Base-by-base conservation (phyloP, 1,140 invertebrate species). In the Batillaria attramentaria region DNA sequence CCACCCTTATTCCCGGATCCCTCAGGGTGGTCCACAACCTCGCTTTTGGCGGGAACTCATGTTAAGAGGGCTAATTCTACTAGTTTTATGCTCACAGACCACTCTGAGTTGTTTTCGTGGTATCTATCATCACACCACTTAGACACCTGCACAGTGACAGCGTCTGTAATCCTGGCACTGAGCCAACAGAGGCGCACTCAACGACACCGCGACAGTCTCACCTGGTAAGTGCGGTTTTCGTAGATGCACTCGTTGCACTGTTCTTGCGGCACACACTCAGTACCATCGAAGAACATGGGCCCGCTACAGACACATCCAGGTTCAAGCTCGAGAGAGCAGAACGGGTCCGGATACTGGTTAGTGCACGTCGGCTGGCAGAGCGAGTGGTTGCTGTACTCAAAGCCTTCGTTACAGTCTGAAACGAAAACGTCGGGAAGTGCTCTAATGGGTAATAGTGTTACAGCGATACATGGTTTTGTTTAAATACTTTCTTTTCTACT, bases 291-390 rank as follows among this genome's bases (percentile, higher is more conserved):
- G 57, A 28, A 62, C 57, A 62, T 62, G 24, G n/a, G n/a, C 8
- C 57, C 57, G 24, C n/a, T 2, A 5, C 57, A 62, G n/a, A 62
- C 57, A n/a, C 57, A 62, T 3, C 57, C 24, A 18, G 57, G 8
- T 10, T 62, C 2, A 13, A 8, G 10, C 8, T 62, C 24, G 0
- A 62, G 1, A 2, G n/a, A 16, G 57, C 57, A 62, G 4, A 31
- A 62, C 57, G 57, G 57, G 57, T 62, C 57, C n/a, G 57, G 57
- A 31, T 28, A 62, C 57, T 28, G n/a, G 57, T 62, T 24, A 6
- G 6, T 8, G 57, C 57, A 62, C n/a, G 57, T 62, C 57, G 1
- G 1, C 3, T 62, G 57, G 24, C 57, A 62, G 1, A 2, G 0
- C 1, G 57, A 62, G 57, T 62, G 6, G 57, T 62, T 62, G 8